These are phyloP conservation scores for Megathymus violae DNA, from an alignment of 1,140 invertebrate genomes.

Conservation along the genomic window DNA sequence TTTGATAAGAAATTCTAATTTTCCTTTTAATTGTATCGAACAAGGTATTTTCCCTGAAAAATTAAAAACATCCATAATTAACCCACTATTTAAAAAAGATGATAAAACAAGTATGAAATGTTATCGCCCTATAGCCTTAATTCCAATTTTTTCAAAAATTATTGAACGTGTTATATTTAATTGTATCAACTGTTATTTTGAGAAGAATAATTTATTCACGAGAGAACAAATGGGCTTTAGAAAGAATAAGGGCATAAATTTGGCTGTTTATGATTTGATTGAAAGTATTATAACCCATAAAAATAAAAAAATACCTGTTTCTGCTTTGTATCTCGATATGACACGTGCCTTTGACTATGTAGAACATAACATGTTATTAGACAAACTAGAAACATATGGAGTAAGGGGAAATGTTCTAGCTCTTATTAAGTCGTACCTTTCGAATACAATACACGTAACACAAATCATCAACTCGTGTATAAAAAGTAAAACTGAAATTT, in stretches of 20 bases:
- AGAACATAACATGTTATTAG: background rate
- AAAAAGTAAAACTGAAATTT: no score
- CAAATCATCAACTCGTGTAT: no score
- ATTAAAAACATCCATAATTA: no score
- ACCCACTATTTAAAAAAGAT: constrained; percentile 13
- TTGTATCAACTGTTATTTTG: background rate
- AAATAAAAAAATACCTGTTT: background rate
- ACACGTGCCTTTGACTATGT: constrained; percentile 3
- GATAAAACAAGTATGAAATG: background rate
- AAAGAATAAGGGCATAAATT: constrained; percentile 5
- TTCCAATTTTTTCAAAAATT: constrained; percentile 2
- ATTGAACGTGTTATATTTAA: background rate
- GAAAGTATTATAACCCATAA: background rate
- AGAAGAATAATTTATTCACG: background rate
- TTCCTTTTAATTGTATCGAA: no score
- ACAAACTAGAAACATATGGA: no score
- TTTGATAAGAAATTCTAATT: no score
- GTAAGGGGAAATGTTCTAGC: no score
- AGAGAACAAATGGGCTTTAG: background rate
- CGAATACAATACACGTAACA: background rate
- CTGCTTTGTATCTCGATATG: no score
- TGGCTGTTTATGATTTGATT: background rate
- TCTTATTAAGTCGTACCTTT: background rate
- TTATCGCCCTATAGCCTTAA: constrained; percentile 5
- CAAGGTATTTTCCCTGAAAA: no score